Base-by-base conservation (phyloP, 1,140 invertebrate genomes). In the Cydia splendana region DNA sequence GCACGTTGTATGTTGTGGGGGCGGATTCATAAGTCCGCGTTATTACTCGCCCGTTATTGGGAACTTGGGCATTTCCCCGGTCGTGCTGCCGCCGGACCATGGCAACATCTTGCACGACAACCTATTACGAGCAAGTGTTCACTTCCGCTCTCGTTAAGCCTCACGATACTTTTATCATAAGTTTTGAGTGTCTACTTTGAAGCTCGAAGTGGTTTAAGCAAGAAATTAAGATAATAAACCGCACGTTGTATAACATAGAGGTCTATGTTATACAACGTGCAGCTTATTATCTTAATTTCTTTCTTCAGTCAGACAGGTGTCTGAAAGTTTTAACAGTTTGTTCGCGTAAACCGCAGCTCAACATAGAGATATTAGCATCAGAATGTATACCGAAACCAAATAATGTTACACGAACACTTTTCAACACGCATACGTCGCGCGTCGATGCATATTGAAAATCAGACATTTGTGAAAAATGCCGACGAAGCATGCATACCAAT, bases 71-170 rank as follows among this genome's bases (percentile, higher is more conserved):
- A 84, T 87, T 86, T 84, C 80, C 84, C 82, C 85, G 83, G 85
- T 82, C 87, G 88, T 80, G 88, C 84, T 78, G 83, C 81, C 78
- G 74, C 65, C 75, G 80, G 81, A 78, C 84, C 83, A 42, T 42
- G 84, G 87, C 87, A 85, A 89, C 90, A 90, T 92, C 88, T 90
- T 92, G 89, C 83, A 79, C 83, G 80, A 91, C 87, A 91, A 88
- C 84, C 89, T 90, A 90, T 91, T 91, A 90, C 84, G 80, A 80
- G 78, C 83, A 85, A 87, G 84, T 88, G 84, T 86, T 84, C 84
- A 82, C 84, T 82, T 85, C 81, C 81, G 77, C 78, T 80, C 81
- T 81, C 80, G 82, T 80, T 84, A 80, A 71, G 24, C 67, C 67
- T 42, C 67, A 71, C 67, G 67, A 71, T 71, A 71, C 67, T 71